Base-by-base conservation (phyloP, 2,797 vertebrate genomes). In the Spinibarbus caldwelli region DNA sequence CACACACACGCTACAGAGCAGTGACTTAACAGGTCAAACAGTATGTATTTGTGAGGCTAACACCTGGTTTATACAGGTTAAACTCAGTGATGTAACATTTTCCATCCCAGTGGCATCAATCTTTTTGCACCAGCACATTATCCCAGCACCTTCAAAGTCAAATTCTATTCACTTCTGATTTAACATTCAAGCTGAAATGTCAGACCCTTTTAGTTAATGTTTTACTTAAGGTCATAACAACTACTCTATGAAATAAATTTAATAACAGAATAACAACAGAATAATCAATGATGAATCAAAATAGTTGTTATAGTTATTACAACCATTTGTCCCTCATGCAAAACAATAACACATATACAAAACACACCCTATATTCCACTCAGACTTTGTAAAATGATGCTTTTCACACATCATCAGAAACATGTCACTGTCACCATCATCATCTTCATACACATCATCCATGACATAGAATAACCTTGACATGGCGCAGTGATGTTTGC, bases 401-500 rank as follows among this genome's bases (percentile, higher is more conserved):
- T 19, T 15, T 62, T 34, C 54, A 75, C 17, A n/a, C 82, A 84
- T n/a, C n/a, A 84, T n/a, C n/a, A 17, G 43, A 26, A 26, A 43
- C 54, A 78, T 43, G 36, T 68, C 64, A 68, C 59, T 17, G 43
- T 54, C n/a, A 1, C 17, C 34, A n/a, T 38, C 31, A 23, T 41
- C 17, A 9, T 43, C 36, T 29, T 49, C 6, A 66, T 19, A 41
- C 2, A 17, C 38, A 45, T 59, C 12, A 34, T 52, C 21, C 5
- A 1, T 26, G 23, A 15, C 26, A 41, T 15, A 47, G 23, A 67
- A 76, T 80, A 87, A 80, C 82, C 86, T 80, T 87, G 76, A 84
- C 26, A 47, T 26, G 52, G 86, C 41, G 57, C 78, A 47, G n/a
- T n/a, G n/a, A n/a, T n/a, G n/a, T n/a, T n/a, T n/a, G n/a, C 72